Evolutionary conservation across 2,113 vertebrate genomes (phyloP).

Genomic region (Macquaria ambigua): DNA sequence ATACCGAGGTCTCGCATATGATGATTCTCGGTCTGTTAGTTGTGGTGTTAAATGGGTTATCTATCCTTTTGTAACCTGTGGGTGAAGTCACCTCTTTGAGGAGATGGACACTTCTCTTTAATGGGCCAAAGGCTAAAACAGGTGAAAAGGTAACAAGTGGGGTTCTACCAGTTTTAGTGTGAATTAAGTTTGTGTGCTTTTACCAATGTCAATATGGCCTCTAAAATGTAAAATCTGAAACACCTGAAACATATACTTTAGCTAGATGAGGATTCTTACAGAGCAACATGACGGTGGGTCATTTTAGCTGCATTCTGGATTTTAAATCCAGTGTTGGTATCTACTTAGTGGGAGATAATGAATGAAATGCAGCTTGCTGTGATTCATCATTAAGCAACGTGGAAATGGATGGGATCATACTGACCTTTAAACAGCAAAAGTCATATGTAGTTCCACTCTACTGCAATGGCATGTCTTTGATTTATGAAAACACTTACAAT

Average conservation of each 20-base stretch:
- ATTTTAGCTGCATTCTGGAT: background rate
- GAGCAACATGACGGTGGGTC: background rate
- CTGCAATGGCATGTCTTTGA: background rate
- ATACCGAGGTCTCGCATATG: background rate
- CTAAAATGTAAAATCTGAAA: background rate
- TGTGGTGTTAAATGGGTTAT: background rate
- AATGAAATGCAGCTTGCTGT: slow-evolving; percentile 15
- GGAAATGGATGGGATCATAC: background rate
- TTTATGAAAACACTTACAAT: background rate
- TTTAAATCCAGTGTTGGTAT: background rate
- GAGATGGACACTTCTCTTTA: background rate
- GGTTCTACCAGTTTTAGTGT: background rate
- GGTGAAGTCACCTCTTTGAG: slow-evolving; percentile 10
- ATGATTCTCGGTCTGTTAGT: background rate
- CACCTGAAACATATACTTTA: background rate
- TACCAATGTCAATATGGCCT: background rate
- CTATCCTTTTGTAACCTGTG: background rate
- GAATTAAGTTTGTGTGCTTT: background rate
- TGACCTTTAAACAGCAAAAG: slow-evolving; percentile 7
- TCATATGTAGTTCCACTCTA: background rate
- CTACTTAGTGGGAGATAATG: slow-evolving; percentile 5
- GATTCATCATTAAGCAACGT: slow-evolving; percentile 7
- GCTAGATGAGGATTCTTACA: background rate
- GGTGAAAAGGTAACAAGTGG: background rate
- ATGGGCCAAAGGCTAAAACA: background rate